A percentile compares a stretch with the other conserved stretches of the same genome.
Evolutionary conservation across 2,113 vertebrate genomes (phyloP).

Genomic region (Pycnonotus jocosus): DNA sequence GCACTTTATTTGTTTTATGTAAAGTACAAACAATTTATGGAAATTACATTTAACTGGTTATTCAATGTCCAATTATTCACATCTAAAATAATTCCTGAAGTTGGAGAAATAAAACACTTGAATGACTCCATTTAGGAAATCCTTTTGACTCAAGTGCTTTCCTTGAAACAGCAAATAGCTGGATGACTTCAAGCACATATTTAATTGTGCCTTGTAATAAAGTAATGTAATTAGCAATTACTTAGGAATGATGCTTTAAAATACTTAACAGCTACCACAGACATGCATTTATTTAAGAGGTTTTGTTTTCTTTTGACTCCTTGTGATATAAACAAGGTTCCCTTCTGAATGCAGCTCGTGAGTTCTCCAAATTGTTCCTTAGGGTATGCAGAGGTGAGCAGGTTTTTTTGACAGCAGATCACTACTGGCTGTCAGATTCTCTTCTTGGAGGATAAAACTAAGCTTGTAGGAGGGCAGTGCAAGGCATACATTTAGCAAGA

Average conservation of each 20-base stretch:
- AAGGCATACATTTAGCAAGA: not conserved
- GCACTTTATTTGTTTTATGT: slow-evolving; percentile 19
- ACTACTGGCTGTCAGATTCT: not conserved
- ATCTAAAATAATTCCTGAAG: slow-evolving; percentile 31
- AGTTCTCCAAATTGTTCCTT: not conserved
- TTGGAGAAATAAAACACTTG: slow-evolving; percentile 46
- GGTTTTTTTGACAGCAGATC: not conserved
- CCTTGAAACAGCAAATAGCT: slow-evolving; percentile 47
- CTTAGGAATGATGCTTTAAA: not conserved
- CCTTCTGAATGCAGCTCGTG: not conserved
- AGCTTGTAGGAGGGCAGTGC: not conserved
- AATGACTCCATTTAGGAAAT: slow-evolving; percentile 63
- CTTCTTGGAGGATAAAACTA: not conserved
- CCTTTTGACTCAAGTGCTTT: slow-evolving; percentile 62
- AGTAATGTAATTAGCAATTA: slow-evolving; percentile 45
- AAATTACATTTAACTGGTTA: slow-evolving; percentile 39
- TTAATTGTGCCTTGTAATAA: slow-evolving; percentile 40
- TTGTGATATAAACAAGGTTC: not conserved
- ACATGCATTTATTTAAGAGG: not conserved
- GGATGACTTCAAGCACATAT: slow-evolving; percentile 22
- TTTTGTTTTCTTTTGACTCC: not conserved
- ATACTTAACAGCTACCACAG: not conserved
- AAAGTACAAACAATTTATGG: slow-evolving; percentile 60
- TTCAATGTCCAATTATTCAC: slow-evolving; percentile 20
- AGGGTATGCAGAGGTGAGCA: not conserved